A percentile compares a stretch with the other conserved stretches of the same genome.
Conservation (phyloP, 2,113 vertebrate genomes). For the Vanacampus margaritifer region DNA sequence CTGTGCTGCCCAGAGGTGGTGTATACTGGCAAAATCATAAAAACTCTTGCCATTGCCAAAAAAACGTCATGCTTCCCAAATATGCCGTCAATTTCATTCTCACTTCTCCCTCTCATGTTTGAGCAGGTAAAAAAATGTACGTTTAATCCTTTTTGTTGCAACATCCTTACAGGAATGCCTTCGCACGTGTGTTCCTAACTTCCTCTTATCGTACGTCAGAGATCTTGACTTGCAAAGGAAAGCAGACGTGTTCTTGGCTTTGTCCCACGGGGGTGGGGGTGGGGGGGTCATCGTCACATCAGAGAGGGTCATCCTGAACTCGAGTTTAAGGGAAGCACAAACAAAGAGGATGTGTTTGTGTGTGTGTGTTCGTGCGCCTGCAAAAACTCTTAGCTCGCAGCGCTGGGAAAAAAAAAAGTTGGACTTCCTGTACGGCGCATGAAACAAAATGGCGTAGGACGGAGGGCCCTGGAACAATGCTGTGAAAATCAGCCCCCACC, state of each 20-base stretch:
- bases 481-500: slow-evolving; percentile 71
- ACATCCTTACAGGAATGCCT: slow-evolving; percentile 19
- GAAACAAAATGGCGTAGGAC: slow-evolving; percentile 66
- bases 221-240: slow-evolving; percentile 44
- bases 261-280: slow-evolving; percentile 20
- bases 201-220: background rate
- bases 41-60: background rate
- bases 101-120: background rate
- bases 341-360: slow-evolving; percentile 55
- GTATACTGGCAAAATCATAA: background rate
- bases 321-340: slow-evolving; percentile 40
- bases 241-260: slow-evolving; percentile 43
- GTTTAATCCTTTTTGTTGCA: slow-evolving; percentile 21
- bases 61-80: background rate
- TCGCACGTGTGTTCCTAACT: slow-evolving; percentile 19
- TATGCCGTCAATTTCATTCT: background rate
- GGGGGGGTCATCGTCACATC: slow-evolving; percentile 62
- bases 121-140: background rate
- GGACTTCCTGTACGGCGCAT: slow-evolving; percentile 67
- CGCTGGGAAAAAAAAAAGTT: slow-evolving; percentile 59
- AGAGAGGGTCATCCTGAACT: slow-evolving; percentile 56
- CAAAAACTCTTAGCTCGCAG: slow-evolving; percentile 41
- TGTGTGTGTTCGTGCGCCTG: slow-evolving; percentile 24
- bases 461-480: slow-evolving; percentile 66
- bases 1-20: background rate